Evolutionary conservation across 2,888 invertebrate genomes (phyloP).

Genomic region (Andrena fulva): DNA sequence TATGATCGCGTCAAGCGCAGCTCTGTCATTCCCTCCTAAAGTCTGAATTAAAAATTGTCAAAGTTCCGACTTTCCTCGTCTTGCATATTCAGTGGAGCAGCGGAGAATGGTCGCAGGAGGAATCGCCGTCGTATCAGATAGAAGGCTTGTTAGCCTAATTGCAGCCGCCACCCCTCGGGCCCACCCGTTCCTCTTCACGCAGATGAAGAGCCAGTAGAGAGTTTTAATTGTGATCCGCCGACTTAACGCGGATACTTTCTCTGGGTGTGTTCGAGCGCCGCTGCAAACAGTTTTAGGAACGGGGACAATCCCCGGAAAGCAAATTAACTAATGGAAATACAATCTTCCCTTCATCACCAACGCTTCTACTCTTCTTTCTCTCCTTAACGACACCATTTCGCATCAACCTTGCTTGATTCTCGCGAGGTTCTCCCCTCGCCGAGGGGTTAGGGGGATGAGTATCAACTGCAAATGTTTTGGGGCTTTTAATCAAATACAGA

Average conservation of each 20-base stretch:
- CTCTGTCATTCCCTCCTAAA: too few species aligned
- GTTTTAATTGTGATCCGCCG: conserved; percentile 71
- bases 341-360: conserved; percentile 56
- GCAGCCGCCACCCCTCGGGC: conserved; percentile 4
- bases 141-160: conserved; percentile 59
- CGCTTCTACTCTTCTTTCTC: conserved; percentile 7
- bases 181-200: conserved; percentile 24
- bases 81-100: not conserved
- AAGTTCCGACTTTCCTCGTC: conserved; percentile 13
- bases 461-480: too few species aligned
- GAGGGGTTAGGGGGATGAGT: not conserved
- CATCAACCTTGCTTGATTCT: conserved; percentile 7
- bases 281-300: conserved; percentile 65
- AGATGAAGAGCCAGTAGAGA: conserved; percentile 51
- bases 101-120: conserved; percentile 9
- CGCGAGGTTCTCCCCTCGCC: not conserved
- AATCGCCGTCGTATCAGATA: conserved; percentile 50
- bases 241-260: conserved; percentile 66
- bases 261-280: conserved; percentile 61
- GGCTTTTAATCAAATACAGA: too few species aligned
- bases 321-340: conserved; percentile 75
- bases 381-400: conserved; percentile 39
- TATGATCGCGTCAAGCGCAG: not conserved
- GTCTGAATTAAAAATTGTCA: conserved; percentile 28
- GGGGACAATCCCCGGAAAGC: conserved; percentile 51